Percentiles rank a stretch among this genome's conserved stretches.
Conservation (phyloP, 2,113 vertebrate genomes). For the Cottus gobio region DNA sequence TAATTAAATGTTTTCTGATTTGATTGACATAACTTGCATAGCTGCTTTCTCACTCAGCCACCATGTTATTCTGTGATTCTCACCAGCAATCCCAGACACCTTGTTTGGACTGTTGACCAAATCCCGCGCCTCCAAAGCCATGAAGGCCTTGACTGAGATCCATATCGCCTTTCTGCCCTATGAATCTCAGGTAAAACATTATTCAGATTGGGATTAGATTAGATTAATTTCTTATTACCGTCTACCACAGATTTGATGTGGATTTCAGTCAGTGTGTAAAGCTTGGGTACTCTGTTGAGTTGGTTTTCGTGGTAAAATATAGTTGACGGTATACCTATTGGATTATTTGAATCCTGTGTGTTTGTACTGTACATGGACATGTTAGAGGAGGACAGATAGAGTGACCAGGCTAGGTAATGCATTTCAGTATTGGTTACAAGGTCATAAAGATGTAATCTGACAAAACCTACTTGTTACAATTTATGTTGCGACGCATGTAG, state of each 20-base stretch:
- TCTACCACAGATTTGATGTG: not conserved
- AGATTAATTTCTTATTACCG: not conserved
- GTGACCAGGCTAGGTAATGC: not conserved
- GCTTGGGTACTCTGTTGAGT: not conserved
- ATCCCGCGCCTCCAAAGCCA: slow-evolving; percentile 94
- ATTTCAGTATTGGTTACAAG: not conserved
- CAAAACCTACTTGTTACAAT: not conserved
- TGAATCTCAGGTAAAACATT: slow-evolving; percentile 92
- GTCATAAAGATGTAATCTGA: not conserved
- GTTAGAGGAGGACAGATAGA: not conserved
- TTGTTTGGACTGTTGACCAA: slow-evolving; percentile 97
- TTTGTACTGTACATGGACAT: not conserved
- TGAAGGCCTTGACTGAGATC: slow-evolving; percentile 98
- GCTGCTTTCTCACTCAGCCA: not conserved
- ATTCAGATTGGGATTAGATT: not conserved
- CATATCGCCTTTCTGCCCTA: slow-evolving; percentile 97
- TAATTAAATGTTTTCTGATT: not conserved
- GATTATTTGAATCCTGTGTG: not conserved
- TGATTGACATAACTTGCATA: not conserved
- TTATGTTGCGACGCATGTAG: not conserved
- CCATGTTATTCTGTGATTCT: not conserved
- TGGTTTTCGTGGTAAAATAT: not conserved
- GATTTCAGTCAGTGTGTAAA: not conserved
- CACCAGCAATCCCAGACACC: slow-evolving; percentile 91
- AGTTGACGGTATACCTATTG: not conserved